Evolutionary conservation across 53 echinoderm and acorn worm species (phyloP).

Genomic region (Actinopyga echinites): DNA sequence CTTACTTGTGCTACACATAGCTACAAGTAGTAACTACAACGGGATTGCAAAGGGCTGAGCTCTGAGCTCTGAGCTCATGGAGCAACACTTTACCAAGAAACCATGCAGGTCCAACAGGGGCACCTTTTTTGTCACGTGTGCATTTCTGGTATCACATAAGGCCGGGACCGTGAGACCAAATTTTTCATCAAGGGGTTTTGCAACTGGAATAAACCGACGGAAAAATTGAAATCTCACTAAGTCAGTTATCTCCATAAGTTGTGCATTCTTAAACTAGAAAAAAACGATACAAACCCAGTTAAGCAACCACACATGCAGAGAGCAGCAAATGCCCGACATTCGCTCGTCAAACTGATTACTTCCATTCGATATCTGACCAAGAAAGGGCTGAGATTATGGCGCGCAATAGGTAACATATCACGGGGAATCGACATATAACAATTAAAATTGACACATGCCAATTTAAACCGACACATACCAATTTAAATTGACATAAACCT

Average conservation of each 20-base stretch:
- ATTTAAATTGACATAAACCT: no score
- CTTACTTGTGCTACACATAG: no score
- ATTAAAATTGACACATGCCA: no score
- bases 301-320: conserved; percentile 16
- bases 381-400: conserved; percentile 30
- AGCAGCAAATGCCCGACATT: conserved; percentile 25
- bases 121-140: conserved; percentile 6
- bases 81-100: no score
- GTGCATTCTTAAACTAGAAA: conserved; percentile 12
- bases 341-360: conserved; percentile 36
- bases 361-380: conserved; percentile 37
- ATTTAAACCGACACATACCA: no score
- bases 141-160: conserved; percentile 15
- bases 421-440: no score
- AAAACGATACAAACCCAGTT: conserved; percentile 19
- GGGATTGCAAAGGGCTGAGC: no score
- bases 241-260: conserved; percentile 25
- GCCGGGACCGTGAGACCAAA: conserved; percentile 2
- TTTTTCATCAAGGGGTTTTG: conserved; percentile 34
- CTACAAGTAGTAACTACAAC: no score
- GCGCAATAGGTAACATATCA: no score
- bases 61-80: no score
- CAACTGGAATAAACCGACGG: conserved; percentile 43
- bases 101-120: no score
- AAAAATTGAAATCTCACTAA: conserved; percentile 40